These are phyloP conservation scores for Cercopithecus hamlyni DNA, from an alignment of 2,797 vertebrate species.

Conservation along the genomic window DNA sequence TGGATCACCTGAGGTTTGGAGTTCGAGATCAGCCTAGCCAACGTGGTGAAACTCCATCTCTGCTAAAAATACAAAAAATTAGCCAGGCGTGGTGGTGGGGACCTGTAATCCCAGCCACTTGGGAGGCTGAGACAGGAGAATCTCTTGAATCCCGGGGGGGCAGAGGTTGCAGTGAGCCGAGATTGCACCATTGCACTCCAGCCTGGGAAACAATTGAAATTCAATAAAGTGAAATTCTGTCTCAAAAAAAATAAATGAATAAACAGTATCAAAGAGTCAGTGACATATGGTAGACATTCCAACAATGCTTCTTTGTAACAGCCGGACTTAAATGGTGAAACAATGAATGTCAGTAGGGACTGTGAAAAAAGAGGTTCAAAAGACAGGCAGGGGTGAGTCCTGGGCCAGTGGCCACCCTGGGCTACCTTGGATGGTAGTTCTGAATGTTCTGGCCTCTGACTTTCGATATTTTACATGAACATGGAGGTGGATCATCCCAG, in stretches of 20 bases:
- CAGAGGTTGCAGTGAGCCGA: no score
- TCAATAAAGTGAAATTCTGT: no score
- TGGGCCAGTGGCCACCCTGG: rapidly evolving
- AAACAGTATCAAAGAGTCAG: background rate
- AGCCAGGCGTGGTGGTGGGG: rapidly evolving
- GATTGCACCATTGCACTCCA: no score
- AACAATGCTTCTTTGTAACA: background rate
- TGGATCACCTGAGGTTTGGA: no score
- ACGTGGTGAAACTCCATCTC: no score
- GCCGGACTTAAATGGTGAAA: background rate
- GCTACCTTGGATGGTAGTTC: background rate
- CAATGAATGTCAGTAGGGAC: background rate
- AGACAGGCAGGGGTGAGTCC: background rate
- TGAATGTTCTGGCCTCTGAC: background rate
- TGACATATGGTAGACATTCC: background rate
- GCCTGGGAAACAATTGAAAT: no score
- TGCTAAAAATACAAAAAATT: no score
- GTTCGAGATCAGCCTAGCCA: no score
- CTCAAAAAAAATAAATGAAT: no score
- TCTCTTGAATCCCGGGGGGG: no score
- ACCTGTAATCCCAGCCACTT: no score
- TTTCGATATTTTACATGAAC: background rate
- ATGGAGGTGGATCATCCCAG: background rate
- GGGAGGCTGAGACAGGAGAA: no score
- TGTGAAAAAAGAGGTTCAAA: background rate